phyloP scores from a whole-genome alignment of 2,113 vertebrate species.

The Leucopsar rothschildi region DNA sequence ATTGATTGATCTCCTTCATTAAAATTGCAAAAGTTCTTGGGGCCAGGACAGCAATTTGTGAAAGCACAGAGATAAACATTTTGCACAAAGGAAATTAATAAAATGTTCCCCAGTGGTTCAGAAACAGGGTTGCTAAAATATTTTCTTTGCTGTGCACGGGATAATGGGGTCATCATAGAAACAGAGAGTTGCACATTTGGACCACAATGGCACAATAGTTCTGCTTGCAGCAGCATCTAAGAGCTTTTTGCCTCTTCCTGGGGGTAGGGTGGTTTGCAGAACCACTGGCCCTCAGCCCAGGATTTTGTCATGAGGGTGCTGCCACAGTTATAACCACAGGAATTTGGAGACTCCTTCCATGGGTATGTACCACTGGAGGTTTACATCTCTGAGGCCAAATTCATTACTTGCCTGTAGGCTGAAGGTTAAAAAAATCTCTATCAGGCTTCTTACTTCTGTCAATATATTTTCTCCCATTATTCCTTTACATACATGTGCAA shows the following conservation, averaged over 20 bases:
- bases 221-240: neutral
- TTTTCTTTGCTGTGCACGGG: neutral
- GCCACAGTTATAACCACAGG: neutral
- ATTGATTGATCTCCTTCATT: neutral
- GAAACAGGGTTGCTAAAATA: neutral
- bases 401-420: neutral
- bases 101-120: slow-evolving; percentile 3
- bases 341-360: neutral
- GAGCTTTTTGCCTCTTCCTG: neutral
- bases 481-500: neutral
- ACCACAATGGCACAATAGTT: neutral
- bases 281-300: neutral
- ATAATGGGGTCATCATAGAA: neutral
- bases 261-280: neutral
- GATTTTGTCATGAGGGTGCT: neutral
- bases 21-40: slow-evolving; percentile 26
- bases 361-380: rapidly evolving
- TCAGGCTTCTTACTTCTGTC: neutral
- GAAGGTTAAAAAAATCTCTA: neutral
- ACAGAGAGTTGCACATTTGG: neutral
- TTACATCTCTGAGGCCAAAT: neutral
- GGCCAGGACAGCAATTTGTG: slow-evolving; percentile 17
- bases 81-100: slow-evolving; percentile 28
- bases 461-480: neutral
- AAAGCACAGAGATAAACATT: slow-evolving; percentile 36